phyloP scores from a whole-genome alignment of 2,113 vertebrate genomes.

The Tenebrosternarchus preto region DNA sequence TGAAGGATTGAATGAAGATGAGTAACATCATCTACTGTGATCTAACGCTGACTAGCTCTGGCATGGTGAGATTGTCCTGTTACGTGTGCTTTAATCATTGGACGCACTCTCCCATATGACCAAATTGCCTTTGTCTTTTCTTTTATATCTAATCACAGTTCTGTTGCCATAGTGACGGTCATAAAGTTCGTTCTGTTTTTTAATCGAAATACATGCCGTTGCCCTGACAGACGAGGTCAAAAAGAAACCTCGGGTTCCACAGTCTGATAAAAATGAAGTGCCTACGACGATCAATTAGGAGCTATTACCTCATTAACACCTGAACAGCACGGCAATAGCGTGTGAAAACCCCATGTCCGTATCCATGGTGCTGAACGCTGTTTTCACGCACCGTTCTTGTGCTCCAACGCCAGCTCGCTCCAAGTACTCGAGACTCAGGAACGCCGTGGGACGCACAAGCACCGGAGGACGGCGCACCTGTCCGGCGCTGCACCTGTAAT shows the following conservation, averaged over 20 bases:
- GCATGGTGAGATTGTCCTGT: no score
- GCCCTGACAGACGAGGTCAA: not conserved
- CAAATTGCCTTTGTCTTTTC: not conserved
- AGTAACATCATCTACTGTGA: not conserved
- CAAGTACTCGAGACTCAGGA: no score
- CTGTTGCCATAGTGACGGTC: not conserved
- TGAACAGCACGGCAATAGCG: not conserved
- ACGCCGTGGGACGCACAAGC: no score
- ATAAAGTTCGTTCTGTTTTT: not conserved
- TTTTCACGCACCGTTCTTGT: not conserved
- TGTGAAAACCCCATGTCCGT: not conserved
- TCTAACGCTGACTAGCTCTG: not conserved
- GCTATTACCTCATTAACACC: constrained; percentile 9
- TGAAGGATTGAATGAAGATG: not conserved
- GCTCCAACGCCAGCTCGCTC: no score
- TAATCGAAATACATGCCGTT: not conserved
- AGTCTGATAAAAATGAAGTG: not conserved
- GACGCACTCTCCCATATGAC: not conserved
- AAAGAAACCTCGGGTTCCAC: not conserved
- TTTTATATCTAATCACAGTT: not conserved
- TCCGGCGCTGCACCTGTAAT: no score
- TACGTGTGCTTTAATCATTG: not conserved
- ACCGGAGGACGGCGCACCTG: no score
- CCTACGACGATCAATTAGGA: not conserved
- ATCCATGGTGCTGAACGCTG: not conserved